phyloP scores from a whole-genome alignment of 2,797 vertebrate genomes.

The Dipus sagitta region DNA sequence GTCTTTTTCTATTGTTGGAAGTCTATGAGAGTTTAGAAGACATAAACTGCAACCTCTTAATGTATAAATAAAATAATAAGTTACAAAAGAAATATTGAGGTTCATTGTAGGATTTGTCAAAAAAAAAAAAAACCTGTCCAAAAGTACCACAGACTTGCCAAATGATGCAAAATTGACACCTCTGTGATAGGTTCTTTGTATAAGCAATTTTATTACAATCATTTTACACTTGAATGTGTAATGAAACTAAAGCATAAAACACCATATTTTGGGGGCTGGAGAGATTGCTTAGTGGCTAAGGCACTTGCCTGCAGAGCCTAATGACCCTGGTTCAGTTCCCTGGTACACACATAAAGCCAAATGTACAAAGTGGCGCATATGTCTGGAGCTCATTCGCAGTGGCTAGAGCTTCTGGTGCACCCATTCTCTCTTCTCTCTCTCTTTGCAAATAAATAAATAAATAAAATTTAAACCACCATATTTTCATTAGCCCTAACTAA shows the following conservation, averaged over 20 bases:
- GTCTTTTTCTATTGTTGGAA: constrained; percentile 27
- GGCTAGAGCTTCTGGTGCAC: too few species aligned
- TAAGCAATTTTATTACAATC: neutral
- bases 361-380: too few species aligned
- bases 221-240: neutral
- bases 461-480: constrained; percentile 6
- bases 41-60: neutral
- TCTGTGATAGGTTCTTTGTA: neutral
- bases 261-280: neutral
- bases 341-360: too few species aligned
- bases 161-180: neutral
- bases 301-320: too few species aligned
- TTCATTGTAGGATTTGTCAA: neutral
- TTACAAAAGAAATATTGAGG: neutral
- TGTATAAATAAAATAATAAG: neutral
- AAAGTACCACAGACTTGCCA: neutral
- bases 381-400: too few species aligned
- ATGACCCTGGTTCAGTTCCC: too few species aligned
- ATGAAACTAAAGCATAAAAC: constrained; percentile 44
- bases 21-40: constrained; percentile 35
- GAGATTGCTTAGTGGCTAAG: too few species aligned
- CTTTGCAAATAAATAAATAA: too few species aligned
- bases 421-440: too few species aligned
- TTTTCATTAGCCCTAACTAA: constrained; percentile 7
- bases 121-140: neutral